Evolutionary conservation across 2,888 invertebrate species (phyloP), one percentile per base, ranked within the genome.

Genomic region (Diaphora mendica): DNA sequence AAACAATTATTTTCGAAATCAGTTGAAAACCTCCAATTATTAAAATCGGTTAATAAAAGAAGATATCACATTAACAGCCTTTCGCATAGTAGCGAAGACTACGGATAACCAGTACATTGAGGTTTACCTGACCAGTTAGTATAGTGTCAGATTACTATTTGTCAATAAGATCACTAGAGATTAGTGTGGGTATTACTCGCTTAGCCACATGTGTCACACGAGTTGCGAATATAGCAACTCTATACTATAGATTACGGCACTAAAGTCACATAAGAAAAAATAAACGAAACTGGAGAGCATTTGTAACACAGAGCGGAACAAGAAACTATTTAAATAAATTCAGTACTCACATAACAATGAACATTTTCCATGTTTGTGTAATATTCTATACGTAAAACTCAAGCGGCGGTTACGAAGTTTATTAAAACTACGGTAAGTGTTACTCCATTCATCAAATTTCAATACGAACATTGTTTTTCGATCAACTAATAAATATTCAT

Each of bases 401-500:
- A 78, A 78, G 80, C 75, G 74, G 67, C 71, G 67, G 79, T 80
- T 77, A 76, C 74, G 65, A 81, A 84, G 78, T 85, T 82, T 82
- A 84, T n/a, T 87, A 82, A 81, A 85, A 81, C 72, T 71, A 77
- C 0, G 74, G 73, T 77, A 90, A 85, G 89, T 89, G 88, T 88
- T 87, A 87, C 86, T 87, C 79, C 79, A 80, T 85, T 88, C 85
- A 89, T 88, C 88, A 85, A 88, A 88, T 89, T 90, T 87, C 86
- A 90, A 91, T 90, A 87, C 84, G 84, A 84, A 88, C 89, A 91
- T 94, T 94, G 93, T 94, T 94, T 93, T 90, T 86, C 80, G 86
- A 89, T 90, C 85, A 82, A 85, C 87, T 91, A 90, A 93, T 94
- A 92, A 94, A 94, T 93, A 94, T 94, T 93, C 91, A 94, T 92